Conservation (phyloP, 2,888 invertebrate genomes). For the Plebejus anna region DNA sequence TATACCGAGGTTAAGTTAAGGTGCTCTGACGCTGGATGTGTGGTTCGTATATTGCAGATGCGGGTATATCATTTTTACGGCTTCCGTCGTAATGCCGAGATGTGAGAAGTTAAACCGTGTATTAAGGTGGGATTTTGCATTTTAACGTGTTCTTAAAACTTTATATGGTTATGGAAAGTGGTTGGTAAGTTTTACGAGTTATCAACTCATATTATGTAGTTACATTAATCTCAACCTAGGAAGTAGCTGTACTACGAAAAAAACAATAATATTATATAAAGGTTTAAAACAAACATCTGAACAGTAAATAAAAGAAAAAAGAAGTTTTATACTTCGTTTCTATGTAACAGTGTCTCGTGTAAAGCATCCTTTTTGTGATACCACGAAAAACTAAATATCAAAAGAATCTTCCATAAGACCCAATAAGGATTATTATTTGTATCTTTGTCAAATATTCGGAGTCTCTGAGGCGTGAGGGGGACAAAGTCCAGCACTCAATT, state of each 20-base stretch:
- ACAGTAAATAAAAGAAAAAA: neutral
- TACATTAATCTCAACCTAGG: neutral
- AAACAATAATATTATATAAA: neutral
- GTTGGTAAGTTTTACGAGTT: neutral
- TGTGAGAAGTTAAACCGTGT: conserved; percentile 29
- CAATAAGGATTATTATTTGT: conserved; percentile 26
- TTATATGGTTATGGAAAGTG: conserved; percentile 9
- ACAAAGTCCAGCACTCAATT: conserved; percentile 21
- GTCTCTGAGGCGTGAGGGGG: conserved; percentile 17
- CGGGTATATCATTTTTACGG: conserved; percentile 38
- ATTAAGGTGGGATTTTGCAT: conserved; percentile 25
- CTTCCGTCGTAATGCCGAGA: conserved; percentile 37
- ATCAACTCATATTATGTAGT: neutral
- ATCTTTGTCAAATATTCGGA: conserved; percentile 20
- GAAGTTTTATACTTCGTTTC: neutral
- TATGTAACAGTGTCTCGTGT: neutral
- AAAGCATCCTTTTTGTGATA: neutral
- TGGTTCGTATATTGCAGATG: conserved; percentile 21
- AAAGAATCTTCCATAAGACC: neutral
- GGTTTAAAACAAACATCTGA: neutral
- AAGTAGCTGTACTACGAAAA: neutral
- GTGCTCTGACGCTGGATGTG: neutral
- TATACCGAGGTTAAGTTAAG: conserved; percentile 17
- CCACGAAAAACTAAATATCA: conserved; percentile 16
- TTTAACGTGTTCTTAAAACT: conserved; percentile 24